A percentile compares a stretch with the other conserved stretches of the same genome.
Evolutionary conservation across 35 echinoderm and acorn worm genomes (phyloP).

Genomic region (Heliocidaris tuberculata): DNA sequence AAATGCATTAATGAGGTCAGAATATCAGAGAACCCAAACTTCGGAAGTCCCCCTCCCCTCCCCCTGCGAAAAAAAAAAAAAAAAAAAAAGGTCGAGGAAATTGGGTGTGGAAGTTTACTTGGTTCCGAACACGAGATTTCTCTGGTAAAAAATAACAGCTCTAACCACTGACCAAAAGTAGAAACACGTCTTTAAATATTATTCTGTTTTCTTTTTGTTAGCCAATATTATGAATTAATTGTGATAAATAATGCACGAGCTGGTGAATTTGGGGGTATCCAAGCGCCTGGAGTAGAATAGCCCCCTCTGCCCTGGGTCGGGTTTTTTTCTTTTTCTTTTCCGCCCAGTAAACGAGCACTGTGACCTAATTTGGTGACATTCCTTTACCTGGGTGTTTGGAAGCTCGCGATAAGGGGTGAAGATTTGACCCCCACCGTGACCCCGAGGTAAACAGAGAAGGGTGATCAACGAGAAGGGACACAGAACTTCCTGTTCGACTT

Average conservation of each 20-base stretch:
- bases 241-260: neutral
- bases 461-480: slow-evolving; percentile 6
- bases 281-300: slow-evolving; percentile 18
- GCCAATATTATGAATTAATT: slow-evolving; percentile 6
- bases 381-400: neutral
- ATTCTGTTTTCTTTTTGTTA: neutral
- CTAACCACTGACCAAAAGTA: neutral
- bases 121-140: neutral
- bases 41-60: too few species aligned
- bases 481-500: neutral
- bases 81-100: neutral
- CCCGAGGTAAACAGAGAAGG: slow-evolving; percentile 6
- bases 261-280: neutral
- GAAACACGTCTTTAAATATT: neutral
- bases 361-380: slow-evolving; percentile 40
- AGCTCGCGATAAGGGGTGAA: slow-evolving; percentile 19
- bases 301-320: neutral
- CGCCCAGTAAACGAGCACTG: neutral
- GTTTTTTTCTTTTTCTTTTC: neutral
- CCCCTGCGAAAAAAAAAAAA: too few species aligned
- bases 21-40: too few species aligned
- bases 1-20: too few species aligned
- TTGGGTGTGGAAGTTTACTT: neutral
- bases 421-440: slow-evolving; percentile 28
- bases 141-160: neutral